Conservation (phyloP, 2,113 vertebrate genomes). For the Calonectris borealis region DNA sequence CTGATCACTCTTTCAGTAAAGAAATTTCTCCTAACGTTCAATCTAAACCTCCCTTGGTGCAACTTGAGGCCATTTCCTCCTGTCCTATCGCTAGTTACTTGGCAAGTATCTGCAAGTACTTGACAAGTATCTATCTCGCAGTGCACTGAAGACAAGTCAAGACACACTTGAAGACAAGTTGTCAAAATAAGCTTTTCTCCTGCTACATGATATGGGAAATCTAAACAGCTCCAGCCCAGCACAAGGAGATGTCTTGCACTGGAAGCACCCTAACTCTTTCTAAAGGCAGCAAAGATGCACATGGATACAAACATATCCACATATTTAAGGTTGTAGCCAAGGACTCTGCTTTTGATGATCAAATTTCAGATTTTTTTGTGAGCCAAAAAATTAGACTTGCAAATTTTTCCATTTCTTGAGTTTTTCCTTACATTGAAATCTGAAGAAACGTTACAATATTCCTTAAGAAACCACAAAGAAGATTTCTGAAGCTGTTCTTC, state of each 20-base stretch:
- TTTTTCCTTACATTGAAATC: background rate
- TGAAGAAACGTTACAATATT: background rate
- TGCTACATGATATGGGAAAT: background rate
- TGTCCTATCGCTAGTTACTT: no score
- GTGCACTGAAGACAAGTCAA: background rate
- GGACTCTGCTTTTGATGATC: background rate
- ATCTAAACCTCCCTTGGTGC: no score
- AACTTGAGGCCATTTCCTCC: no score
- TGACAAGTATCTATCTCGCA: background rate
- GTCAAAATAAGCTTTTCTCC: background rate
- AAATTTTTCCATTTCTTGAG: background rate
- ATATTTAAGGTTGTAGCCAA: background rate
- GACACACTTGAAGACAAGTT: background rate
- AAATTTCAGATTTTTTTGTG: background rate
- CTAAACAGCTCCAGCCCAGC: background rate
- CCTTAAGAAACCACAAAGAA: background rate
- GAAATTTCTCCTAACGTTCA: no score
- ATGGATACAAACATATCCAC: background rate
- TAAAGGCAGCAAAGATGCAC: background rate
- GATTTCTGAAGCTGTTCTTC: background rate
- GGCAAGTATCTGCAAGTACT: no score
- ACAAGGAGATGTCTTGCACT: background rate
- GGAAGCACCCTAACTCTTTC: background rate
- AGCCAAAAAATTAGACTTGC: background rate
- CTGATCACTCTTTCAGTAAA: no score